These are phyloP conservation scores for Dysdera silvatica DNA, from an alignment of 1,140 invertebrate species.

Conservation along the genomic window DNA sequence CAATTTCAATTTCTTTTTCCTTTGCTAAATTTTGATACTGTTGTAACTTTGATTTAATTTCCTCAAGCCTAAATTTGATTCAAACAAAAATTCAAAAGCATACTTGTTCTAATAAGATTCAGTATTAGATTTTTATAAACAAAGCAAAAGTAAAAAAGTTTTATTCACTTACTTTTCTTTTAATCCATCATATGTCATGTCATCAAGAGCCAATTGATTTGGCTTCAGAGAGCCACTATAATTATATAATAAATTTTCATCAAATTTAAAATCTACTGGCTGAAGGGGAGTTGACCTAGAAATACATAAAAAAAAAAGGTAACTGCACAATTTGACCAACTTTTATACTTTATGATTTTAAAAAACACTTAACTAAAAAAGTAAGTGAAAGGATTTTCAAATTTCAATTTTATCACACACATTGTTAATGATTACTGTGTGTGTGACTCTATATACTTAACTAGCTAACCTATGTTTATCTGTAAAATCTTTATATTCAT, in stretches of 20 bases:
- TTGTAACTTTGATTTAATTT: constrained; percentile 62
- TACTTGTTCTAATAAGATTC: not conserved
- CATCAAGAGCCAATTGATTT: constrained; percentile 79
- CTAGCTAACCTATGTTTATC: constrained; percentile 35
- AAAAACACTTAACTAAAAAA: no score
- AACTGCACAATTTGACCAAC: no score
- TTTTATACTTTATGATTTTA: no score
- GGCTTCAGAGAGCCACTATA: constrained; percentile 55
- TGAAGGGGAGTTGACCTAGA: constrained; percentile 61
- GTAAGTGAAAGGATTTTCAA: no score
- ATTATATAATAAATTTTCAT: constrained; percentile 66
- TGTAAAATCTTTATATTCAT: constrained; percentile 42
- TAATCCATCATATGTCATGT: constrained; percentile 62
- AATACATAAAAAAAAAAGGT: not conserved
- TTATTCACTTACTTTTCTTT: constrained; percentile 36
- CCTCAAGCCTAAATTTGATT: constrained; percentile 58
- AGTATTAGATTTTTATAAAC: not conserved
- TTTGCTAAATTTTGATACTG: constrained; percentile 47
- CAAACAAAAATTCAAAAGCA: not conserved
- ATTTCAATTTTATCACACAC: no score
- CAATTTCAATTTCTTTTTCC: constrained; percentile 41
- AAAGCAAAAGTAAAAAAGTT: not conserved
- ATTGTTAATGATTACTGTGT: no score
- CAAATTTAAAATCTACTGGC: constrained; percentile 69
- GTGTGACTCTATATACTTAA: no score